These are phyloP conservation scores for Ferrisia virgata DNA, from an alignment of 2,888 invertebrate species.

Conservation along the genomic window DNA sequence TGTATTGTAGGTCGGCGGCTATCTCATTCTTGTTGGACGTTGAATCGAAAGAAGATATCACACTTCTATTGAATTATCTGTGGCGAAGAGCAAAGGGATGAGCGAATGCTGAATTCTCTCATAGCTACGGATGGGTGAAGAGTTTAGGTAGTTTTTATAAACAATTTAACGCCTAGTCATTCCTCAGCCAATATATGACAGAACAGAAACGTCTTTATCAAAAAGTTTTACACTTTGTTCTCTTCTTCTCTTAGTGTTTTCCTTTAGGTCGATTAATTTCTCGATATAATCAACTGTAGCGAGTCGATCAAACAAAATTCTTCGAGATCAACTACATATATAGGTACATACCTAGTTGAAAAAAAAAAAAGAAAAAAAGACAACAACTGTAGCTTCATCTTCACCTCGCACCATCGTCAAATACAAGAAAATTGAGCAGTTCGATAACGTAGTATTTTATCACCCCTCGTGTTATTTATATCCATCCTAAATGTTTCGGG, in stretches of 20 bases:
- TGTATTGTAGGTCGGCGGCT: slow-evolving; percentile 44
- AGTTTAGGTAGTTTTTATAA: slow-evolving; percentile 42
- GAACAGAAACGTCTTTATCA: slow-evolving; percentile 41
- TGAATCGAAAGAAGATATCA: slow-evolving; percentile 38
- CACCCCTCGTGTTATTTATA: neutral
- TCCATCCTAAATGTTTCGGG: neutral
- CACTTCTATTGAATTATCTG: slow-evolving; percentile 37
- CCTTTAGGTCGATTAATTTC: slow-evolving; percentile 19
- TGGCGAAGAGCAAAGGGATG: neutral
- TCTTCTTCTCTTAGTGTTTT: slow-evolving; percentile 3
- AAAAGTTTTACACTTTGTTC: slow-evolving; percentile 22
- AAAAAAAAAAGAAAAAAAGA: neutral
- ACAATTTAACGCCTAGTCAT: slow-evolving; percentile 44
- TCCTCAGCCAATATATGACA: slow-evolving; percentile 41
- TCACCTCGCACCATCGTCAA: neutral
- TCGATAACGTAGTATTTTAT: neutral
- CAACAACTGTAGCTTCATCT: too few relatives aligned
- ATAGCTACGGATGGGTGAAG: slow-evolving; percentile 43
- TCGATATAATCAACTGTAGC: slow-evolving; percentile 31
- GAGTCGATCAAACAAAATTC: slow-evolving; percentile 18
- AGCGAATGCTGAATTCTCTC: slow-evolving; percentile 42
- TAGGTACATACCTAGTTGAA: too few relatives aligned
- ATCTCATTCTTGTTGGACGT: slow-evolving; percentile 41
- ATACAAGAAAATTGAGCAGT: neutral
- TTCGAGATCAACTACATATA: neutral